phyloP scores from a whole-genome alignment of 2,888 invertebrate species.

The Dryocosmus kuriphilus region DNA sequence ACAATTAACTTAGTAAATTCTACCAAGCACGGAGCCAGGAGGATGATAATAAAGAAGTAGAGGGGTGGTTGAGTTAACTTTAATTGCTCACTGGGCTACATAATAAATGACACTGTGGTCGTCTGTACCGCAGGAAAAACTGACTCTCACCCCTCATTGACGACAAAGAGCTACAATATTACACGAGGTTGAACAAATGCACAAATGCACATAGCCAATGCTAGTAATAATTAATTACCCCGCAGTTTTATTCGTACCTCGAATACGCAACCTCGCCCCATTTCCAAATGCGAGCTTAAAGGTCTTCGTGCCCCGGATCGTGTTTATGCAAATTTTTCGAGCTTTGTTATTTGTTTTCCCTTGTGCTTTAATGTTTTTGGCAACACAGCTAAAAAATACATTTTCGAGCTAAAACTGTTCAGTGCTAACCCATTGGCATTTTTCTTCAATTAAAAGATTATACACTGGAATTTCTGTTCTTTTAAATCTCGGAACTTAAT shows the following conservation, averaged over 20 bases:
- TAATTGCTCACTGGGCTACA: conserved; percentile 69
- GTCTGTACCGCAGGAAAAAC: conserved; percentile 61
- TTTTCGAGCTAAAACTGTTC: background rate
- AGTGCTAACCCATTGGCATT: background rate
- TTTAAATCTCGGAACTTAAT: background rate
- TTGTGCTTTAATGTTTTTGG: background rate
- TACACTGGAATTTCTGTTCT: background rate
- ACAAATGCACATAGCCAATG: conserved; percentile 16
- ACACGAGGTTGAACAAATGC: background rate
- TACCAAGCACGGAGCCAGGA: conserved; percentile 61
- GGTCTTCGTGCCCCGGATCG: background rate
- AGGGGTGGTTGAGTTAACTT: conserved; percentile 65
- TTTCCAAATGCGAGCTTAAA: conserved; percentile 15
- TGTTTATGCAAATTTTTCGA: conserved; percentile 4
- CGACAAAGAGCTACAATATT: conserved; percentile 11
- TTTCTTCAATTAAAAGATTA: background rate
- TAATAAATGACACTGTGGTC: conserved; percentile 69
- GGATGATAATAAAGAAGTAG: conserved; percentile 48
- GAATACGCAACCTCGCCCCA: conserved; percentile 2
- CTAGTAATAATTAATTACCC: conserved; percentile 19
- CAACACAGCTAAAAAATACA: background rate
- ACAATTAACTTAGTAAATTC: conserved; percentile 73
- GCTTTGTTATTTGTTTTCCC: background rate
- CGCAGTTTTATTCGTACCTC: conserved; percentile 1
- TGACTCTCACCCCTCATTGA: conserved; percentile 46